Evolutionary conservation across 2,888 invertebrate species (phyloP), one percentile per base, ranked within the genome.

Genomic region (Silvanus unidentatus): DNA sequence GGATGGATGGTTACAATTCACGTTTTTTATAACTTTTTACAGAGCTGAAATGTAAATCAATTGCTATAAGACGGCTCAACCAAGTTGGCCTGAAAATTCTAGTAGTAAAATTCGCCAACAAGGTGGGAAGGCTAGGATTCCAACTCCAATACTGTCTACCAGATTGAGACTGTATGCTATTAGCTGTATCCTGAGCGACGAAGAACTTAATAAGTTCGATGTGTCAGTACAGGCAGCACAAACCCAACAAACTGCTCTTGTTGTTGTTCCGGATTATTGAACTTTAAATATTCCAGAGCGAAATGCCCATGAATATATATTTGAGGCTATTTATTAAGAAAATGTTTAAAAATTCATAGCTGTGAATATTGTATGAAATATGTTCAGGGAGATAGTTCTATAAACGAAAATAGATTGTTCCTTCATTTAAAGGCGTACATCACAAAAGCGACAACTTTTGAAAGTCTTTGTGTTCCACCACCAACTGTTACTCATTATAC

Each of bases 71-170:
- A 29, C 13, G 44, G 8, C 29, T 50, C 9, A 42, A 45, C 14
- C 48, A 45, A 39, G 48, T 38, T 22, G 35, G 9, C 16, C 48
- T 22, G 48, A 50, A 43, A 50, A 50, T 41, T 45, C 39, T 36
- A 47, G 44, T 45, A 45, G 42, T 2, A 16, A 42, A 16, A 39
- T 43, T n/a, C 39, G 47, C 16, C 34, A 45, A 13, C 38, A 45
- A 36, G 36, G 40, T 16, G 42, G 43, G 11, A 47, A 45, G 16
- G 30, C 32, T 15, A 38, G 15, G 10, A 50, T 45, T 35, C 42
- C 47, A 11, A 47, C 47, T 16, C 42, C 49, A 1, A 37, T 46
- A 9, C 46, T 39, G 2, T 45, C 45, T 36, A 16, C n/a, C 32
- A 32, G 32, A 32, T 12, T 12, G 13, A 3, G 4, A 22, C 3